Base-by-base conservation (phyloP, 2,888 invertebrate species). In the Ichneumoninae sp. region DNA sequence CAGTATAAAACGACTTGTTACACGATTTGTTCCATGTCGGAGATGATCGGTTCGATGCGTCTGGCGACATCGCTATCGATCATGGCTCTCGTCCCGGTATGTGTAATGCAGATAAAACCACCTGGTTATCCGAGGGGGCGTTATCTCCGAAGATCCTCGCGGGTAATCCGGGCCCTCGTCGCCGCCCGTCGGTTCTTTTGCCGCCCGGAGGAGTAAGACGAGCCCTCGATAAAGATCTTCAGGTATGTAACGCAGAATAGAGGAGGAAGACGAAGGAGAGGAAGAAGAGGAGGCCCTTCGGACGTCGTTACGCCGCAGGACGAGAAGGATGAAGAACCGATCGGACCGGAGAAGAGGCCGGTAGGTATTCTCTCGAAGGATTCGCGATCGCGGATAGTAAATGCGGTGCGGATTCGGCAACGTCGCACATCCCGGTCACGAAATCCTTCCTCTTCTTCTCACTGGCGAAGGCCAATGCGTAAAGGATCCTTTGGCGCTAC, bases 341-440 rank as follows among this genome's bases (percentile, higher is more conserved):
- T 30, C 7, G 60, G 74, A 30, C 30, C 33, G 69, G 26, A 50
- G 30, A 63, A 76, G 68, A 10, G 22, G 52, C 30, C 69, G 26
- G 33, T 7, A 54, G 26, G 65, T 33, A 68, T 66, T 66, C 33
- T 52, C 52, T 57, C 60, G 50, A 68, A 47, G 30, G 52, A 69
- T 44, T 68, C 68, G 73, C 68, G 57, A 73, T 77, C 66, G 66
- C 52, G 77, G 47, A 82, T 77, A 63, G 63, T 7, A 63, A 78
- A 81, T 52, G 68, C 47, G 47, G 68, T 47, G 74, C n/a, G 47
- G 78, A 85, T 81, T 85, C 78, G 84, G 84, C 84, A 85, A 85
- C 84, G 84, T 81, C 74, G 84, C 84, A 57, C 54, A 84, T 79
- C 60, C 54, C 66, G 52, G 70, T 54, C 60, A 66, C 84, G 70